Conservation (phyloP, 2,113 vertebrate genomes). For the Talpa occidentalis region DNA sequence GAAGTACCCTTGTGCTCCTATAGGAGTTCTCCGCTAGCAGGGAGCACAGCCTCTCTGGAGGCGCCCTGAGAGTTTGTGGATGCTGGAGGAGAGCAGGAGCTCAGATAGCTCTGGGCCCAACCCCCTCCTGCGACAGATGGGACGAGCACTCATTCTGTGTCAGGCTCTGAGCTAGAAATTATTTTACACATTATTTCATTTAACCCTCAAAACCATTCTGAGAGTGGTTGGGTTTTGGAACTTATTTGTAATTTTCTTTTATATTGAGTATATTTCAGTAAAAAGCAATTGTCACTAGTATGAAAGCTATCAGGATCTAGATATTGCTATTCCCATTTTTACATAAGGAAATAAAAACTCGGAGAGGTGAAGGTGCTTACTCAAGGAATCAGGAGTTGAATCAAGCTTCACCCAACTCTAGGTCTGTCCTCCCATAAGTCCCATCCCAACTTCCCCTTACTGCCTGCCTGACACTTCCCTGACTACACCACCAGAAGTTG, state of each 20-base stretch:
- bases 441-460: not conserved
- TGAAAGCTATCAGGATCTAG: not conserved
- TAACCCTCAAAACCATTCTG: not conserved
- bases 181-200: not conserved
- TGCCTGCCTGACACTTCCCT: not conserved
- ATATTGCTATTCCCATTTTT: not conserved
- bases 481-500: not conserved
- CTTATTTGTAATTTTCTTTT: constrained; percentile 35
- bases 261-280: not conserved
- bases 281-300: not conserved
- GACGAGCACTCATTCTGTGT: not conserved
- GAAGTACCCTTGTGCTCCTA: not conserved
- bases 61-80: not conserved
- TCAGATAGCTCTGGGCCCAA: not conserved
- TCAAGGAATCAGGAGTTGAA: not conserved
- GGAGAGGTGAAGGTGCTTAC: not conserved
- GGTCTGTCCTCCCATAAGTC: not conserved
- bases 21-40: not conserved
- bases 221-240: not conserved
- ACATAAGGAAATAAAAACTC: not conserved
- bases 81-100: not conserved
- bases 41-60: not conserved
- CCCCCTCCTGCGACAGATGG: not conserved
- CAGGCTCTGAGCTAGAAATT: not conserved
- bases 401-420: not conserved